A percentile compares a stretch with the other conserved stretches of the same genome.
Conservation (phyloP, 2,113 vertebrate genomes). For the Gnathonemus longibarbis region DNA sequence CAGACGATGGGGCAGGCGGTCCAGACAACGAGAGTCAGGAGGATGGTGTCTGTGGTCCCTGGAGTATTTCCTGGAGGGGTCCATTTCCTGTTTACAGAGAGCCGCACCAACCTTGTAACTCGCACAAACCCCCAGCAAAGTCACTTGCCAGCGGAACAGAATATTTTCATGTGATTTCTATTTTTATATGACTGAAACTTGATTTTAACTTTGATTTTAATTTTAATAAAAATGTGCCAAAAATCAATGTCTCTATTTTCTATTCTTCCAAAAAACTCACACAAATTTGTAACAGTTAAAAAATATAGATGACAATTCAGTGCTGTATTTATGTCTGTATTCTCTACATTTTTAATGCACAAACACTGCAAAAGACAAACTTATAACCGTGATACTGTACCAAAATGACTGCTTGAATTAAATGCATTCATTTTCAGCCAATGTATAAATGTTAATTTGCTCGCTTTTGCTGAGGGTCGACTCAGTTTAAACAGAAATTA, state of each 20-base stretch:
- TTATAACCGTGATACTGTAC: neutral
- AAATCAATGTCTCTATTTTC: neutral
- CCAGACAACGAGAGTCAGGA: no score
- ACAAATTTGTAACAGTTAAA: neutral
- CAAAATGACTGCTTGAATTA: neutral
- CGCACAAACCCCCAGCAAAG: neutral
- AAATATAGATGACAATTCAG: neutral
- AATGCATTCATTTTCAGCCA: neutral
- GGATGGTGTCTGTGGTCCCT: neutral
- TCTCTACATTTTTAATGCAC: neutral
- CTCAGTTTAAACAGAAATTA: neutral
- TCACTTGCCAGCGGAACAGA: neutral
- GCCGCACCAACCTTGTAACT: neutral
- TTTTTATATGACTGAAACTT: neutral
- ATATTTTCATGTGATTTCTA: neutral
- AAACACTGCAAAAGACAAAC: neutral
- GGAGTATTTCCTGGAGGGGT: neutral
- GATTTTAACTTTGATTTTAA: neutral
- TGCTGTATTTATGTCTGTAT: neutral
- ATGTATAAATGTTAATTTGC: neutral
- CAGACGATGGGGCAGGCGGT: neutral
- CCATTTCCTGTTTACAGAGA: neutral
- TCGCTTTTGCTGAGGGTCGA: neutral
- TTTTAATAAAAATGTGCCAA: conserved; percentile 2
- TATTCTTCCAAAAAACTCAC: neutral